Base-by-base conservation (phyloP, 1,140 invertebrate species). In the Bursaphelenchus mucronatus region DNA sequence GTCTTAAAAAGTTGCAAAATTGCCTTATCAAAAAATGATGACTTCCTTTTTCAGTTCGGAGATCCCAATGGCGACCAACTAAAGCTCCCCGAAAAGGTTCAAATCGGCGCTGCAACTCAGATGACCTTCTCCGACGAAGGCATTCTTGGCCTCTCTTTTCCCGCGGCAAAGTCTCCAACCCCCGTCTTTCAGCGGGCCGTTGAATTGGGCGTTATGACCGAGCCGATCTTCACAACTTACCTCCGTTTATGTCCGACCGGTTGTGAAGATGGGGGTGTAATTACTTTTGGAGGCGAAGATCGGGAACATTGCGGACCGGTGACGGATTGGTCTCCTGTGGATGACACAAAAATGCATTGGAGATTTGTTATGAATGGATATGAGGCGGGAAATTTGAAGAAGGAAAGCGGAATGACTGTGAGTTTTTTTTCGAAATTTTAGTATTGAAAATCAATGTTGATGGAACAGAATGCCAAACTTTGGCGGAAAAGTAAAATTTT, bases 111-210 rank as follows among this genome's bases (percentile, higher is more conserved):
- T 11, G 57, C 57, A 3, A 45, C 11, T 40, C 11, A 13, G 41
- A 59, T 59, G 57, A 46, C 57, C 11, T 59, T 59, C 40, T 39
- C 57, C 40, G 57, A 41, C 52, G 10, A 59, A 8, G 57, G 21
- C 13, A 59, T 59, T 9, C 57, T 59, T 11, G 57, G 57, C 40
- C 40, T 59, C 5, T 44, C 57, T 4, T 59, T 44, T n/a, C 13
- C 57, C 2, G 57, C 41, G 2, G 45, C 57, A 1, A 11, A 13
- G 1, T 46, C 44, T 11, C 40, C 40, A 6, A 11, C 2, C 1
- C 11, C 19, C 1, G 41, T 59, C 40, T 59, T 59, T 39, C 57
- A 59, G 4, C 40, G 11, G 57, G 57, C 57, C 21, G 57, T 59
- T 11, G n/a, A 39, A n/a, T 39, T 15, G 30, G 30, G 57, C 13